Percentiles rank a stretch among this genome's conserved stretches.
Evolutionary conservation across 2,797 vertebrate species (phyloP).

Genomic region (Onychomys arenicola): DNA sequence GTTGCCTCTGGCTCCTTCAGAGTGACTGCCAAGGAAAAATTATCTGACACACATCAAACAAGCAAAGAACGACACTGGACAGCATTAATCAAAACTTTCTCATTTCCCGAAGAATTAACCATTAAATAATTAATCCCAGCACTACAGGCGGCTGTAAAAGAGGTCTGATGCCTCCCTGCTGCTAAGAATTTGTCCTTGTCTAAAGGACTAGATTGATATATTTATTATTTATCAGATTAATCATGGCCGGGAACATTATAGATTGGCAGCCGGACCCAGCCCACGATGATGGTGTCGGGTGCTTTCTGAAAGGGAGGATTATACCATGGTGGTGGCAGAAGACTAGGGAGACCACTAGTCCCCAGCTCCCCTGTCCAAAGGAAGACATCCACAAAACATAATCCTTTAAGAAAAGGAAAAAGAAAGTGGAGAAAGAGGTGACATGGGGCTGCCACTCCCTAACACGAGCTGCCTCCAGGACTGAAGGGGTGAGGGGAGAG

Average conservation of each 20-base stretch:
- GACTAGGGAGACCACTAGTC: slow-evolving; percentile 77
- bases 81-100: slow-evolving; percentile 99
- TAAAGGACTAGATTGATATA: slow-evolving; percentile 99
- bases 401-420: not conserved
- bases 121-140: slow-evolving; percentile 99
- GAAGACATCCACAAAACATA: slow-evolving; percentile 1
- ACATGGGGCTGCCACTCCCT: slow-evolving; percentile 87
- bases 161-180: slow-evolving; percentile 96
- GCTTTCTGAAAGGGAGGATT: slow-evolving; percentile 74
- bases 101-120: slow-evolving; percentile 99
- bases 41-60: slow-evolving; percentile 99
- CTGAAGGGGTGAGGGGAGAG: not conserved
- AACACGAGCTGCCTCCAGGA: slow-evolving; percentile 80
- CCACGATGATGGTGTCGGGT: slow-evolving; percentile 86
- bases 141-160: slow-evolving; percentile 97
- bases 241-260: slow-evolving; percentile 96
- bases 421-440: not conserved
- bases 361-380: slow-evolving; percentile 69
- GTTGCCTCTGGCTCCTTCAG: slow-evolving; percentile 94
- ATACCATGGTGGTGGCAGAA: not conserved
- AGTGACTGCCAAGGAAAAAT: slow-evolving; percentile 91
- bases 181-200: slow-evolving; percentile 99
- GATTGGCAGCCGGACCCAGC: slow-evolving; percentile 92
- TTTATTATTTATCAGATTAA: slow-evolving; percentile 99
- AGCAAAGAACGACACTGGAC: slow-evolving; percentile 94